Evolutionary conservation across 92 coral and sea anemone genomes (phyloP).

Genomic region (Anthopleura xanthogrammica): DNA sequence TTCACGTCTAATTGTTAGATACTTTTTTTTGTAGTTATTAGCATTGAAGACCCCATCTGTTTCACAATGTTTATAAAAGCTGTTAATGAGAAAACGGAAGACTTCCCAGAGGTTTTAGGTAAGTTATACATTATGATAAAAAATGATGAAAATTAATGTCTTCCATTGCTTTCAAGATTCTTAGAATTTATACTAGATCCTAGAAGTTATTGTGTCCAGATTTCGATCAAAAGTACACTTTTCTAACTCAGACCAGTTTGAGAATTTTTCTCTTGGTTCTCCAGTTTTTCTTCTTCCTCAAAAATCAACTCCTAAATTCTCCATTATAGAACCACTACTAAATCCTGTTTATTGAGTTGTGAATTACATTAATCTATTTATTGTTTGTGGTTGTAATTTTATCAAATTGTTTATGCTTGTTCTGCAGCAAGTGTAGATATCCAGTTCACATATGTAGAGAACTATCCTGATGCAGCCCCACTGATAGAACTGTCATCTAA

Average conservation of each 20-base stretch:
- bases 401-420: not conserved
- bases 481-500: conserved; percentile 61
- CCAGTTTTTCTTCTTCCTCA: too few relatives aligned
- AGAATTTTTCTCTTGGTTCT: too few relatives aligned
- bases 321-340: too few relatives aligned
- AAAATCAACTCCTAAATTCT: too few relatives aligned
- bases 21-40: conserved; percentile 2
- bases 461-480: conserved; percentile 91
- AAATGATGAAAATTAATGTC: too few relatives aligned
- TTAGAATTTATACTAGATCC: not conserved
- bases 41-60: conserved; percentile 15
- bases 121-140: not conserved
- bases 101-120: conserved; percentile 48
- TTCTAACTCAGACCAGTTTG: too few relatives aligned
- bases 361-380: too few relatives aligned
- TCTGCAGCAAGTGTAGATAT: conserved; percentile 67
- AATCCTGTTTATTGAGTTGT: too few relatives aligned
- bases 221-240: too few relatives aligned
- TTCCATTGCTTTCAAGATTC: not conserved
- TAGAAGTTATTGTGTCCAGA: too few relatives aligned
- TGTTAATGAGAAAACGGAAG: conserved; percentile 30
- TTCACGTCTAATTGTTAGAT: too few relatives aligned
- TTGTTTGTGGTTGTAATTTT: too few relatives aligned
- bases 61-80: conserved; percentile 35
- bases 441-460: conserved; percentile 88